Evolutionary conservation across 2,888 invertebrate genomes (phyloP).

Genomic region (Ochropacha duplaris): DNA sequence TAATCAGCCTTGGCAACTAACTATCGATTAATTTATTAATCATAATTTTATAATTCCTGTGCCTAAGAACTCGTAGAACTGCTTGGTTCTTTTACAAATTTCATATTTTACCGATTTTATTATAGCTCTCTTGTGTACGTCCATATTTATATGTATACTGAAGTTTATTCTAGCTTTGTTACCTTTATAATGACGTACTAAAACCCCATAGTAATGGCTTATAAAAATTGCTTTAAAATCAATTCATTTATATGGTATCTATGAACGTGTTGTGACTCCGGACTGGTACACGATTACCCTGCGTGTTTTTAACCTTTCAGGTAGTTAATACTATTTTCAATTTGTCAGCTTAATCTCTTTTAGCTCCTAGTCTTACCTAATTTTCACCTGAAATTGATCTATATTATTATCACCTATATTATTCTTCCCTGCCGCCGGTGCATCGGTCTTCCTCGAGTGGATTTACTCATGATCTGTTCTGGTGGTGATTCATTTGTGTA

Average conservation of each 20-base stretch:
- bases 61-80: conserved; percentile 63
- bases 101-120: conserved; percentile 51
- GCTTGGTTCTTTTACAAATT: conserved; percentile 67
- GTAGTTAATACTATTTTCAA: conserved; percentile 47
- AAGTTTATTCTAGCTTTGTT: conserved; percentile 63
- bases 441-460: conserved; percentile 47
- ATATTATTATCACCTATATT: conserved; percentile 24
- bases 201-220: conserved; percentile 66
- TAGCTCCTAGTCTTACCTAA: conserved; percentile 20
- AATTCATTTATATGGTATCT: conserved; percentile 40
- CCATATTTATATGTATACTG: conserved; percentile 8
- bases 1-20: conserved; percentile 41
- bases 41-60: conserved; percentile 30
- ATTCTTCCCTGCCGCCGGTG: conserved; percentile 53
- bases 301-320: conserved; percentile 46
- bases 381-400: not conserved
- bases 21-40: conserved; percentile 42
- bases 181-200: conserved; percentile 63
- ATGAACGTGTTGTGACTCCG: conserved; percentile 51
- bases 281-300: conserved; percentile 41
- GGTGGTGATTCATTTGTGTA: conserved; percentile 28
- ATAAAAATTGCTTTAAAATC: conserved; percentile 59
- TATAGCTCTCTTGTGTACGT: conserved; percentile 34
- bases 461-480: conserved; percentile 45
- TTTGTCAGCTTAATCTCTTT: conserved; percentile 41